phyloP scores from a whole-genome alignment of 1,140 invertebrate species.

The Polypedilum vanderplanki region DNA sequence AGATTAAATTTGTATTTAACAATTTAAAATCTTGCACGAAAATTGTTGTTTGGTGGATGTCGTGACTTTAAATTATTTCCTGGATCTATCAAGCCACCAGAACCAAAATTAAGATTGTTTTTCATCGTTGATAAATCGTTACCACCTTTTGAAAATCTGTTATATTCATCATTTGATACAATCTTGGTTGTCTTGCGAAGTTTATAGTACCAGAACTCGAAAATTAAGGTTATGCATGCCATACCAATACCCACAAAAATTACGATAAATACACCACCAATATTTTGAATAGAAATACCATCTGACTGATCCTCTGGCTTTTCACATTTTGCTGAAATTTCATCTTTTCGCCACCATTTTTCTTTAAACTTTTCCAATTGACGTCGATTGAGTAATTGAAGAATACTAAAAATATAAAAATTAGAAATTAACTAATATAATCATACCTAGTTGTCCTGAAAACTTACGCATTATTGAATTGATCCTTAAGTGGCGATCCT shows the following conservation, averaged over 20 bases:
- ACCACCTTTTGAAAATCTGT: neutral
- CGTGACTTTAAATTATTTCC: conserved; percentile 20
- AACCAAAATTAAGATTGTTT: conserved; percentile 2
- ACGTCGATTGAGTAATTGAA: conserved; percentile 85
- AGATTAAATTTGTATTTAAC: too few relatives aligned
- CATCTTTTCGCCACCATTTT: conserved; percentile 91
- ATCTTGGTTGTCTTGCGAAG: conserved; percentile 55
- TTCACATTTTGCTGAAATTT: conserved; percentile 69
- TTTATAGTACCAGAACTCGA: conserved; percentile 94
- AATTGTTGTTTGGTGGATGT: neutral
- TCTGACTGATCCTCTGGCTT: conserved; percentile 86
- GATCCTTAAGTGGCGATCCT: conserved; percentile 85
- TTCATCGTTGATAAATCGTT: neutral
- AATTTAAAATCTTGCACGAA: conserved; percentile 25
- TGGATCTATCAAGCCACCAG: conserved; percentile 6
- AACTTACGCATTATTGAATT: conserved; percentile 82
- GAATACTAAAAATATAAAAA: conserved; percentile 58
- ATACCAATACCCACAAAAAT: conserved; percentile 90
- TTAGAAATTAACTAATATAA: too few relatives aligned
- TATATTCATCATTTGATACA: conserved; percentile 45
- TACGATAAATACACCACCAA: conserved; percentile 94
- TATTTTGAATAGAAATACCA: conserved; percentile 95
- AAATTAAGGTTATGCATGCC: conserved; percentile 82
- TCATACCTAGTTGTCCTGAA: too few relatives aligned
- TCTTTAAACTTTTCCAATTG: conserved; percentile 89